Base-by-base conservation (phyloP, 2,797 vertebrate genomes). In the Nyctibius grandis region DNA sequence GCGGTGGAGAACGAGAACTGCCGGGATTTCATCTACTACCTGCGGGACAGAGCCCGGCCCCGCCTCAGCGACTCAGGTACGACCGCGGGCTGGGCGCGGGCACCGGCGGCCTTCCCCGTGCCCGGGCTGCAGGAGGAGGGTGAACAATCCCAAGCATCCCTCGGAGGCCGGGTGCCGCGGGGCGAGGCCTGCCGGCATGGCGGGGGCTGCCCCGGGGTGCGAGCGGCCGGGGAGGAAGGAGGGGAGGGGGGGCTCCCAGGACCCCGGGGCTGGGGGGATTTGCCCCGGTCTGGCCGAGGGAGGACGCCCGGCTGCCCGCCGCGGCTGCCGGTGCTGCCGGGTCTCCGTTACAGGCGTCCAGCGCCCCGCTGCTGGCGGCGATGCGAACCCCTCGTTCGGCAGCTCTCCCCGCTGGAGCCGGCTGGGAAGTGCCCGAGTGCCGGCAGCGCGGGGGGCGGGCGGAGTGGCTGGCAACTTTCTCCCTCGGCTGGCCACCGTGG, bases 1-100 rank as follows among this genome's bases (percentile, higher is more conserved):
- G 99, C 99, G 97, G 99, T 99, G 97, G 99, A 99, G 95, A 99
- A 99, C 98, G 99, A 99, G 89, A 98, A 99, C 98, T 99, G 99
- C 97, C 97, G 99, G 97, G 99, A 99, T 98, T 99, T 99, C 98
- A 99, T 99, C 96, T 99, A 99, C 98, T 99, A 99, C 98, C 98
- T 99, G 98, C 98, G 99, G 97, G 99, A 99, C 97, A 98, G 98
- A 77, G 96, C 98, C 97, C 98, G 99, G 98, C 99, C 99, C 97
- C 98, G 99, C 83, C 98, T 99, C 95, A 97, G 98, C 47, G 99
- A 99, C 97, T 98, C 99, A 99, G 99, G 99, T 99, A 98, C 98
- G 93, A 91, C 76, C 63, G 83, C 76, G 68, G 85, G 60, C 51
- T 29, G 50, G 34, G 38, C 33, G 48, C 59, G 44, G 75, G 60